These are phyloP conservation scores for Montipora sp. DNA, from an alignment of 64 coral and sea anemone genomes.

Conservation along the genomic window DNA sequence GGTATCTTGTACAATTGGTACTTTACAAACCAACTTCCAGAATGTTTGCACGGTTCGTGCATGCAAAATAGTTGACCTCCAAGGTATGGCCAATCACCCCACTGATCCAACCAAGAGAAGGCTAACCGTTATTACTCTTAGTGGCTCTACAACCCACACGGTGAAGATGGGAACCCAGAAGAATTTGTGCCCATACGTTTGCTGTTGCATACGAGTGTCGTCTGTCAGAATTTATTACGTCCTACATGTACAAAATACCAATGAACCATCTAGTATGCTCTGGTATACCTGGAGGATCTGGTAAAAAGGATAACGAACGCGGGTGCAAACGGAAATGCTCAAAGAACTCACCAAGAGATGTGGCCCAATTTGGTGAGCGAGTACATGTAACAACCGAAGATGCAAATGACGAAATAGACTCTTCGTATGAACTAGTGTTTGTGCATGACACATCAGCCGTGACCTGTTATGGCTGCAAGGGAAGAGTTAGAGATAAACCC, in stretches of 20 bases:
- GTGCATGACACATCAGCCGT: conserved; percentile 25
- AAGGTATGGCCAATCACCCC: too few species aligned
- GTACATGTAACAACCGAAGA: not conserved
- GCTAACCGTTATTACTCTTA: too few species aligned
- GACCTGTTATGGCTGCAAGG: conserved; percentile 53
- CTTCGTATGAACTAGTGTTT: conserved; percentile 14
- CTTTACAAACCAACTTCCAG: too few species aligned
- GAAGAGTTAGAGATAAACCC: not conserved
- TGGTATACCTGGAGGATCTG: conserved; percentile 1
- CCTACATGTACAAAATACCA: conserved; percentile 6
- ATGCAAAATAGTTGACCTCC: too few species aligned
- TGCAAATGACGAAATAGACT: not conserved
- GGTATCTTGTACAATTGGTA: too few species aligned
- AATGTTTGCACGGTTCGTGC: too few species aligned
- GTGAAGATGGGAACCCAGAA: too few species aligned
- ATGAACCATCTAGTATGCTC: conserved; percentile 1
- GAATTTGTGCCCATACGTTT: too few species aligned
- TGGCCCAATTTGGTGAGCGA: conserved; percentile 9
- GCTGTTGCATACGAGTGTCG: too few species aligned
- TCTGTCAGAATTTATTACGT: not conserved
- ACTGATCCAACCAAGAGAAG: too few species aligned
- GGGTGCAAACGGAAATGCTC: not conserved
- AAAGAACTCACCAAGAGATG: conserved; percentile 7
- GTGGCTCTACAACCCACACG: too few species aligned
- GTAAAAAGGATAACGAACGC: not conserved